These are phyloP conservation scores for Eclectus roratus DNA, from an alignment of 2,113 vertebrate genomes.

Conservation along the genomic window DNA sequence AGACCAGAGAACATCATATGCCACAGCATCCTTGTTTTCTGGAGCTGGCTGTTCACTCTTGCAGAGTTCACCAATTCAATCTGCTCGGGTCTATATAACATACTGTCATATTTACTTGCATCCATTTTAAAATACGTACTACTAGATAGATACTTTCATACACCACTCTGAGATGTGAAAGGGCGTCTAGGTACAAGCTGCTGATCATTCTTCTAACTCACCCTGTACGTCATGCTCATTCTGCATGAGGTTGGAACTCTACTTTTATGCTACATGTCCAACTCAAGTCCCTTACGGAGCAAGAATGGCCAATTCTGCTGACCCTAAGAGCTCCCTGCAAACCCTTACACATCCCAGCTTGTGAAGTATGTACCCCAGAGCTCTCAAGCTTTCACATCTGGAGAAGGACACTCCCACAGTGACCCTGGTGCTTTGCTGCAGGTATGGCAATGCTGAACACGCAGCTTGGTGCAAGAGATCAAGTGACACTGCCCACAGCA, in stretches of 20 bases:
- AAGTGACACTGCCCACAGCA: not conserved
- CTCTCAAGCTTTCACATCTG: not conserved
- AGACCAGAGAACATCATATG: fast-evolving
- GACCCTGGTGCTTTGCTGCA: not conserved
- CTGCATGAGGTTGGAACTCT: not conserved
- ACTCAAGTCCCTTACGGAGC: not conserved
- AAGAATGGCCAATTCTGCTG: not conserved
- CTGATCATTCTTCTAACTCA: not conserved
- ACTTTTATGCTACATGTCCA: not conserved
- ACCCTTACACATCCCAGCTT: not conserved
- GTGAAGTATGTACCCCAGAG: not conserved
- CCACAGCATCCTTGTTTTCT: not conserved
- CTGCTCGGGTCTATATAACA: fast-evolving
- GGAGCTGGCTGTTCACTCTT: not conserved
- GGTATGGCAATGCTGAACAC: not conserved
- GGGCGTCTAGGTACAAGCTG: not conserved
- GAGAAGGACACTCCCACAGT: not conserved
- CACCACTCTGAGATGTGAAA: not conserved
- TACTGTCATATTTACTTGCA: not conserved
- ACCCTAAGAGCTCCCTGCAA: not conserved
- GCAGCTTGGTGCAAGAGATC: fast-evolving
- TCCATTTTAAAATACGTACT: not conserved
- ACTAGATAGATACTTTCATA: not conserved
- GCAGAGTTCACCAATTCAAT: not conserved
- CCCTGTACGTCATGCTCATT: fast-evolving